These are phyloP conservation scores for Mesaphorura yosii DNA, from an alignment of 1,140 invertebrate genomes.

Conservation along the genomic window DNA sequence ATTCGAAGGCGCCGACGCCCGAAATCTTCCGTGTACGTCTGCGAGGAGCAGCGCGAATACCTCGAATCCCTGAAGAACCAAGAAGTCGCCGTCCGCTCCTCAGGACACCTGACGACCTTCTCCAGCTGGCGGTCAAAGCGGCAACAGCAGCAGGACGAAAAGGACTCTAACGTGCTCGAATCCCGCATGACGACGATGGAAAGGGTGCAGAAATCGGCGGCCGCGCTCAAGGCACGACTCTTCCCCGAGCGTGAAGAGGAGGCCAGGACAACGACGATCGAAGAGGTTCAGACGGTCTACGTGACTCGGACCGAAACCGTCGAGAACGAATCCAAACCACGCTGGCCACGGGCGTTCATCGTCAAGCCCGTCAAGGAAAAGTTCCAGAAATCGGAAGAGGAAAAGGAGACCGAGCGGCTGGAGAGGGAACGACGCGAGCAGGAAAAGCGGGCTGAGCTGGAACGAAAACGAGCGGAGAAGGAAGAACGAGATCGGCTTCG, in stretches of 20 bases:
- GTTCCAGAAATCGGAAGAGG: background rate
- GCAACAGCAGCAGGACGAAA: background rate
- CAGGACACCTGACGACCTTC: background rate
- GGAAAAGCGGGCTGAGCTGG: background rate
- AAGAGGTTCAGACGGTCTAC: too few relatives aligned
- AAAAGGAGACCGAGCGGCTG: background rate
- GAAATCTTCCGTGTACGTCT: background rate
- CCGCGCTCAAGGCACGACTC: background rate
- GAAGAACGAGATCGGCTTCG: background rate
- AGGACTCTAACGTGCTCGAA: constrained; percentile 1
- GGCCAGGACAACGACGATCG: too few relatives aligned
- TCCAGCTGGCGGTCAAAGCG: background rate
- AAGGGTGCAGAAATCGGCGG: too few relatives aligned
- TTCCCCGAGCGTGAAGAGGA: too few relatives aligned
- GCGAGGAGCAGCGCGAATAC: background rate
- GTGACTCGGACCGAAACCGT: too few relatives aligned
- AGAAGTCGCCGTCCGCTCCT: background rate
- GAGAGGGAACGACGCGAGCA: background rate
- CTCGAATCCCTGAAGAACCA: background rate
- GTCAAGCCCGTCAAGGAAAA: background rate
- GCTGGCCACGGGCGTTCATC: background rate
- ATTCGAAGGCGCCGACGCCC: too few relatives aligned
- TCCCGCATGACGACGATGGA: background rate
- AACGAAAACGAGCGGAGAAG: background rate
- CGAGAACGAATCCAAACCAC: background rate